Evolutionary conservation across 2,888 invertebrate genomes (phyloP).

Genomic region (Litoditis marina): DNA sequence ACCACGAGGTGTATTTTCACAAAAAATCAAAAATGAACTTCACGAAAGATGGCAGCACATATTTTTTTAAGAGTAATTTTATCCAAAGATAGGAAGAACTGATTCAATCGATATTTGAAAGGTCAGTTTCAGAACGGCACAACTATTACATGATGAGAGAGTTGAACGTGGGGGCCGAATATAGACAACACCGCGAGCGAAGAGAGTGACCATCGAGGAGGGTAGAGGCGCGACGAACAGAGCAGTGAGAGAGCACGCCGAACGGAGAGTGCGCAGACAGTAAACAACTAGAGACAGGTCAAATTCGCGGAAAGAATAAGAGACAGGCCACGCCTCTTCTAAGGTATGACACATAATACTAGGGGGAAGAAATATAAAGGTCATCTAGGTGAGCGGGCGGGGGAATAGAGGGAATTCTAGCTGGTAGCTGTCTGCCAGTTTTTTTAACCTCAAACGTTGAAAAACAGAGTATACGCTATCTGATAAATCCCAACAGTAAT

Average conservation of each 20-base stretch:
- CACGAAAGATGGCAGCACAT: too few species aligned
- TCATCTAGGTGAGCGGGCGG: constrained; percentile 27
- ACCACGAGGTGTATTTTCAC: too few species aligned
- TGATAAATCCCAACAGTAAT: too few species aligned
- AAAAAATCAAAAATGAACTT: too few species aligned
- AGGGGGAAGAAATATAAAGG: constrained; percentile 13
- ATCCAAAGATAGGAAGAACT: too few species aligned
- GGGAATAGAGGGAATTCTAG: constrained; percentile 11
- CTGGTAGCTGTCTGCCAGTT: too few species aligned
- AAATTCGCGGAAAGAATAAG: constrained; percentile 13
- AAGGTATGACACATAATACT: constrained; percentile 8
- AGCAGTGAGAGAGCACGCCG: constrained; percentile 13
- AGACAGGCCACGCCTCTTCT: constrained; percentile 17
- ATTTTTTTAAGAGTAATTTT: too few species aligned
- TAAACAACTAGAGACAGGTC: constrained; percentile 9
- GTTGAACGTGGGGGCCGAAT: constrained; percentile 1
- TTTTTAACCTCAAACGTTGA: too few species aligned
- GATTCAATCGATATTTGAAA: too few species aligned
- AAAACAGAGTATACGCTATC: too few species aligned
- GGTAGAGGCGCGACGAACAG: constrained; percentile 16
- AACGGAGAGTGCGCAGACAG: not conserved
- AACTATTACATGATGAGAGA: too few species aligned
- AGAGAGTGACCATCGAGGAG: constrained; percentile 21
- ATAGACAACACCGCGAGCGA: constrained; percentile 1
- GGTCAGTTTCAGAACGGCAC: too few species aligned